Evolutionary conservation across 2,888 invertebrate genomes (phyloP).

Genomic region (Caenorhabditis zanzibari): DNA sequence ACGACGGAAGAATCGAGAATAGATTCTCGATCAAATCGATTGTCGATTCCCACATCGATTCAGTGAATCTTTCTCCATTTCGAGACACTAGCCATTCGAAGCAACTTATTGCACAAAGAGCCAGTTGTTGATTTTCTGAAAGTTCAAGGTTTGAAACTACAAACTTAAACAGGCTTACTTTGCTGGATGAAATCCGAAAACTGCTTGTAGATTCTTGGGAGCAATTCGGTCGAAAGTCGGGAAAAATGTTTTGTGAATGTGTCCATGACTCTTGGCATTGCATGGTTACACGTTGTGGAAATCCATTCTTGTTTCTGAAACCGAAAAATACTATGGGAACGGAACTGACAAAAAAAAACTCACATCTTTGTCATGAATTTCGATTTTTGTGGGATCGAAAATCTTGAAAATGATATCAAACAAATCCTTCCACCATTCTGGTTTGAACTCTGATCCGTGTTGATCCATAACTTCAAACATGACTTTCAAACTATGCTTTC

Average conservation of each 20-base stretch:
- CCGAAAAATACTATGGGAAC: conserved; percentile 45
- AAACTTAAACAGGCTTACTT: conserved; percentile 79
- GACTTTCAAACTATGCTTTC: conserved; percentile 88
- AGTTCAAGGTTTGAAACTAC: conserved; percentile 12
- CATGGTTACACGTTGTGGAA: conserved; percentile 99
- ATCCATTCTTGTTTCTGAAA: conserved; percentile 97
- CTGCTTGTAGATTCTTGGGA: conserved; percentile 95
- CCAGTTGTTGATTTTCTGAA: conserved; percentile 92
- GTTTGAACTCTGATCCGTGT: conserved; percentile 89
- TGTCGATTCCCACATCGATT: conserved; percentile 93
- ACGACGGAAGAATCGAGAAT: conserved; percentile 88
- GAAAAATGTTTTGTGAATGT: conserved; percentile 99
- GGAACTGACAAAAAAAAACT: not conserved
- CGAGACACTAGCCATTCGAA: conserved; percentile 98
- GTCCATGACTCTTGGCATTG: conserved; percentile 97
- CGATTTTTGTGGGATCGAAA: conserved; percentile 99
- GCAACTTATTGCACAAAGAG: conserved; percentile 94
- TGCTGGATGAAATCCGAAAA: conserved; percentile 92
- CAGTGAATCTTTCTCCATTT: conserved; percentile 90
- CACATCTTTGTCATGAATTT: conserved; percentile 93
- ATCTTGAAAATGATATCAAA: conserved; percentile 96
- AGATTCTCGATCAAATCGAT: conserved; percentile 94
- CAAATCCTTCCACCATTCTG: conserved; percentile 98
- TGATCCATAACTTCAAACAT: conserved; percentile 99
- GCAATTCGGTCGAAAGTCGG: conserved; percentile 91